Base-by-base conservation (phyloP, 2,113 vertebrate species). In the Tragelaphus imberbis region DNA sequence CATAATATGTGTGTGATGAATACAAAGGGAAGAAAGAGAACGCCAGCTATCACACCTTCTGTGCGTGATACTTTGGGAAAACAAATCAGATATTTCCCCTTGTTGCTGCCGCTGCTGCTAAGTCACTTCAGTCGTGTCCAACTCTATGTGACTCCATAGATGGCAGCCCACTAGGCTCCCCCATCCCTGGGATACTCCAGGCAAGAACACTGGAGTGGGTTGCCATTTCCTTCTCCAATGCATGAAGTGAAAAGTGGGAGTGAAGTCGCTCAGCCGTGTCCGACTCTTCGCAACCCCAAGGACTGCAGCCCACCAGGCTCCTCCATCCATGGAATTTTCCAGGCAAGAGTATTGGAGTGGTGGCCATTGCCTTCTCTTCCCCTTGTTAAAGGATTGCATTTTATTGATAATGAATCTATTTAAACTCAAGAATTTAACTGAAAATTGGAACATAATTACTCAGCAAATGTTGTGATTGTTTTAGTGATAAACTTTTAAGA, bases 391-490 rank as follows among this genome's bases (percentile, higher is more conserved):
- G 2, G 14, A 82, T 11, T 81, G 14, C 15, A 4, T 63, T 97
- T 85, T 71, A 63, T 27, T 68, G 30, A 92, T 79, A 33, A 89
- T 4, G 8, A 94, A 90, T 27, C 44, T 28, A 88, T 40, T 94
- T 77, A 61, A 51, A 92, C 17, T 49, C 23, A 86, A 90, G 61
- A 61, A 94, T 88, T 94, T 80, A 95, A 84, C 21, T 93, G 44
- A 19, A 79, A 47, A 49, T 11, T 94, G 47, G n/a, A 94, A 92
- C 17, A 40, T 19, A 5, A 84, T 77, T 82, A 25, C n/a, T 30
- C 30, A 59, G 27, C n/a, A 85, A 93, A 80, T 63, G 15, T 82
- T 33, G 28, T 40, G 56, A n/a, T 44, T 86, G 17, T 71, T 44
- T 19, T 81, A 84, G 87, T 33, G 51, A 59, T 53, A 91, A 86